Evolutionary conservation across 1,140 invertebrate genomes (phyloP).

Genomic region (Pogonus chalceus): DNA sequence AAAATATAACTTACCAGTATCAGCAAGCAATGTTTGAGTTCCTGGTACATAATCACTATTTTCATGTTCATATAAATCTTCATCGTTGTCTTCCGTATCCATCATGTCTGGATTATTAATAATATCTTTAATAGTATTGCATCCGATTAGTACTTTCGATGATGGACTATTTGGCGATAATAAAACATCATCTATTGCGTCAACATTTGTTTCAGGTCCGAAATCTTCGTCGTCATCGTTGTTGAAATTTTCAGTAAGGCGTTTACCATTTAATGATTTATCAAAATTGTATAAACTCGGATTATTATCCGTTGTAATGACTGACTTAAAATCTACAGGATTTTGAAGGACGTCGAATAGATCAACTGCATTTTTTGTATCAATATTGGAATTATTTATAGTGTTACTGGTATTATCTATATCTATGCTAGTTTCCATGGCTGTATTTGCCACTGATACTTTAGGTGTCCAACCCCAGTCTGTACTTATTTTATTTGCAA

Average conservation of each 20-base stretch:
- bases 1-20: conserved; percentile 37
- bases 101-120: conserved; percentile 19
- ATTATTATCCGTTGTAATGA: no score
- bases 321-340: background rate
- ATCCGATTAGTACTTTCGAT: conserved; percentile 17
- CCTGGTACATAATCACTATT: conserved; percentile 27
- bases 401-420: no score
- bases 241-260: conserved; percentile 28
- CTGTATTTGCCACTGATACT: conserved; percentile 14
- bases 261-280: conserved; percentile 22
- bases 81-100: conserved; percentile 19
- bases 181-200: conserved; percentile 40
- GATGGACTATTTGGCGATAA: conserved; percentile 23
- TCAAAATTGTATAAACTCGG: no score
- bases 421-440: conserved; percentile 30
- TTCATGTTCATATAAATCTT: conserved; percentile 24
- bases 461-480: conserved; percentile 21
- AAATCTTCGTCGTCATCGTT: conserved; percentile 48
- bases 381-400: conserved; percentile 28
- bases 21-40: conserved; percentile 44
- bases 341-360: conserved; percentile 1
- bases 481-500: conserved; percentile 40
- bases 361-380: conserved; percentile 27
- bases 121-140: conserved; percentile 21
- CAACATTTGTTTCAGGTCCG: conserved; percentile 51